phyloP scores from a whole-genome alignment of 2,888 invertebrate species.

The Latrodectus hesperus region DNA sequence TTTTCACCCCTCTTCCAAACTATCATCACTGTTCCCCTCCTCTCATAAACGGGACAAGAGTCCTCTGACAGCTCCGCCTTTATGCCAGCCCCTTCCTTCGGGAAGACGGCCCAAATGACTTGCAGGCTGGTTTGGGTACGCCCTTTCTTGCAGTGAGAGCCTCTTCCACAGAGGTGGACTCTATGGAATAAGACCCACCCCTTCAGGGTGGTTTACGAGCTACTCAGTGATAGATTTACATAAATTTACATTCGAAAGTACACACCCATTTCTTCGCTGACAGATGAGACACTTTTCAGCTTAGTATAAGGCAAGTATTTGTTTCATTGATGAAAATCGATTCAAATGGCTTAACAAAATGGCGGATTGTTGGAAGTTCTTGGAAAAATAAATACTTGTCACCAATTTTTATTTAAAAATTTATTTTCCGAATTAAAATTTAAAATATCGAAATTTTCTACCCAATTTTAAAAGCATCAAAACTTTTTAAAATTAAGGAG shows the following conservation, averaged over 20 bases:
- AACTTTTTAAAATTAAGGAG: no score
- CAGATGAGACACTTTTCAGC: constrained; percentile 59
- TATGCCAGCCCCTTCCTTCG: constrained; percentile 26
- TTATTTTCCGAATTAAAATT: no score
- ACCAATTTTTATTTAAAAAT: no score
- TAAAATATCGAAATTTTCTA: no score
- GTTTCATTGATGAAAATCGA: constrained; percentile 44
- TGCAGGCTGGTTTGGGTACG: not conserved
- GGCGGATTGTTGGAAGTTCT: not conserved
- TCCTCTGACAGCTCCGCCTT: constrained; percentile 19
- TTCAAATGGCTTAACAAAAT: constrained; percentile 5
- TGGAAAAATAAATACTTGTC: not conserved
- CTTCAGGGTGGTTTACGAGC: constrained; percentile 25
- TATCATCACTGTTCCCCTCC: constrained; percentile 57
- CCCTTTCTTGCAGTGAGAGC: constrained; percentile 15
- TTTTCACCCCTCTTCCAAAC: constrained; percentile 58
- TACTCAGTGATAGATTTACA: constrained; percentile 59
- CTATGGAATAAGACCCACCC: constrained; percentile 14
- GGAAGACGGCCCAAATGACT: constrained; percentile 30
- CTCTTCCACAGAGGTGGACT: constrained; percentile 23
- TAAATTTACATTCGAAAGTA: constrained; percentile 62
- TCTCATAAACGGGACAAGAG: constrained; percentile 28
- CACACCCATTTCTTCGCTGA: constrained; percentile 47
- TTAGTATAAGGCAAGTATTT: constrained; percentile 24
- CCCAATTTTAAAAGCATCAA: no score